Base-by-base conservation (phyloP, 2,113 vertebrate genomes). In the Microtus montanus region DNA sequence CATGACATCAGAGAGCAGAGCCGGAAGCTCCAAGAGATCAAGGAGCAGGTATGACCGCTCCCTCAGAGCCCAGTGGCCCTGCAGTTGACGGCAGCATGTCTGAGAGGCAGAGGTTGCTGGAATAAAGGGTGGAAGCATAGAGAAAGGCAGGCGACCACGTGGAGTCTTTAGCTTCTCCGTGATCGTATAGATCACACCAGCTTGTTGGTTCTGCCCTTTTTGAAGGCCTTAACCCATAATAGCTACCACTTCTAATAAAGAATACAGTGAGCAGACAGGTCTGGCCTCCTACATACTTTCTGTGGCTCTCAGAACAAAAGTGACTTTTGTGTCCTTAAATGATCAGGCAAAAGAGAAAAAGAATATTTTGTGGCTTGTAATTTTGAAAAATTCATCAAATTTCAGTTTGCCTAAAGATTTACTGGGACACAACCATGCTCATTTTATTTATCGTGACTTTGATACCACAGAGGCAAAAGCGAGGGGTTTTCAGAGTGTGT, bases 1-100 rank as follows among this genome's bases (percentile, higher is more conserved):
- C 99, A 99, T 61, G 99, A 99, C 98, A 99, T 99, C 98, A 98
- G 99, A 95, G 99, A 99, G 97, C 99, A 99, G 97, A 99, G 99
- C 98, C 99, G 99, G 98, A 99, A 99, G 98, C 99, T 99, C 93
- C 99, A 99, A 92, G 99, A 99, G 98, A 99, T 99, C 97, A 99
- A 99, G 98, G 99, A 99, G 97, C 99, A 99, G 99, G 99, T 99
- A 98, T 82, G 98, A 86, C 91, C 88, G 80, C 95, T 93, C 92
- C 52, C 96, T 74, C 0, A 47, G 85, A 97, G 89, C 74, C 92
- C 87, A 33, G 89, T 24, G 44, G 93, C 77, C 96, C 17, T 41
- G 13, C 7, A 4, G 75, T 70, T 17, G 1, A 15, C 86, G 66
- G 73, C 87, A 80, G 41, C 17, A 1, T 44, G 13, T 80, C 41